phyloP scores from a whole-genome alignment of 2,797 vertebrate genomes.

The Varecia variegata region DNA sequence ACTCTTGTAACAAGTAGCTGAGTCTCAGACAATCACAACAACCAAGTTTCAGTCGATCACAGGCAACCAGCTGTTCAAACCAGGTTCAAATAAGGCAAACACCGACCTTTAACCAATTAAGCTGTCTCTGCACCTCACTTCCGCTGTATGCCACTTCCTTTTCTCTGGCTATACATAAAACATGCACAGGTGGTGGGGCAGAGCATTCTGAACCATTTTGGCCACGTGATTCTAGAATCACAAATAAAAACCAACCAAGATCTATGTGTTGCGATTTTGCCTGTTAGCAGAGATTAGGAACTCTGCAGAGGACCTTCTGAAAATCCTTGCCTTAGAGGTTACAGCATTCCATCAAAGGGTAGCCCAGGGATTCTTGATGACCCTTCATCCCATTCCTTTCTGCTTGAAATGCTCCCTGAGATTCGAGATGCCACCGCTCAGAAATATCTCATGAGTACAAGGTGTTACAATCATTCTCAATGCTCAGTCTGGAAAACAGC shows the following conservation, averaged over 20 bases:
- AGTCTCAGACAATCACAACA: background rate
- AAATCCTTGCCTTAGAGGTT: background rate
- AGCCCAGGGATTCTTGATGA: background rate
- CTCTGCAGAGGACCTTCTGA: background rate
- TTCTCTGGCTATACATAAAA: background rate
- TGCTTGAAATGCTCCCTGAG: background rate
- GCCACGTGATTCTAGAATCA: background rate
- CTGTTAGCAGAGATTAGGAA: background rate
- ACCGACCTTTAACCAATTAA: background rate
- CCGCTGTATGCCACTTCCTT: background rate
- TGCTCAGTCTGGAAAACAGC: background rate
- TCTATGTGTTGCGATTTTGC: background rate
- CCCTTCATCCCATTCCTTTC: background rate
- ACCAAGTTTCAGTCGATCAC: background rate
- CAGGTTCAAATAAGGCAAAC: background rate
- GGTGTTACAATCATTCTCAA: background rate
- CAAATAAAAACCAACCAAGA: background rate
- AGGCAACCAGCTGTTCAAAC: background rate
- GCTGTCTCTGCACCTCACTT: background rate
- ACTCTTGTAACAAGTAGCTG: background rate
- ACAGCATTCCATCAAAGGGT: background rate
- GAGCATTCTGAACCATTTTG: background rate
- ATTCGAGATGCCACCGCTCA: background rate
- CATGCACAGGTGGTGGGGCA: background rate
- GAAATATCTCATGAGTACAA: background rate